These are phyloP conservation scores for Punctoribates punctum DNA, from an alignment of 2,888 invertebrate species.

Conservation along the genomic window DNA sequence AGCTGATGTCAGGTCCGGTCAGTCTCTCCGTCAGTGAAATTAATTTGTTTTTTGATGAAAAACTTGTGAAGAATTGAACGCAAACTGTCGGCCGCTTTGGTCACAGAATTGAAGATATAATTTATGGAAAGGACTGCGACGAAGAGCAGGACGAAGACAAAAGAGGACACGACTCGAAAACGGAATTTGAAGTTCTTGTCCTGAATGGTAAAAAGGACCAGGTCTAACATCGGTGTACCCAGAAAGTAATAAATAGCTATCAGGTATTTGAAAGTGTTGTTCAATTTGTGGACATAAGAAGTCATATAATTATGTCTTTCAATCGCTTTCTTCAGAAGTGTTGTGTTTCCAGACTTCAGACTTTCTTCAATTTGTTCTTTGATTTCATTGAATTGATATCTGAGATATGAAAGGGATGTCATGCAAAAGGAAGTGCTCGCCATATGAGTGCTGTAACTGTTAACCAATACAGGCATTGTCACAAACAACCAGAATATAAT, in stretches of 20 bases:
- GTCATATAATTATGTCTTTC: background rate
- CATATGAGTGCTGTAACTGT: no score
- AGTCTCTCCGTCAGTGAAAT: background rate
- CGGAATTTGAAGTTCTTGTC: background rate
- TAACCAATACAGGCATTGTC: no score
- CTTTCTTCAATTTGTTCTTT: conserved; percentile 3
- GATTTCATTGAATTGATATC: background rate
- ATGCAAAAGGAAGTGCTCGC: no score
- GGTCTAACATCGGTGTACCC: background rate
- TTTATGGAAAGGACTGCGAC: background rate
- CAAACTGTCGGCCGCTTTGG: background rate
- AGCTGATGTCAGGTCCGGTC: background rate
- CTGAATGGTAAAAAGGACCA: background rate
- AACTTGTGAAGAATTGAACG: background rate
- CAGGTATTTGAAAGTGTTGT: background rate
- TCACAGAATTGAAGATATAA: background rate
- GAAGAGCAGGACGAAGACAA: background rate
- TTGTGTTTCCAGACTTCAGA: background rate
- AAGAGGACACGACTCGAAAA: background rate
- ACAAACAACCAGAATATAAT: no score
- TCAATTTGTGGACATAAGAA: no score
- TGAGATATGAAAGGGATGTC: background rate
- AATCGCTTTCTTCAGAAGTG: background rate
- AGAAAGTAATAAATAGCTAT: background rate
- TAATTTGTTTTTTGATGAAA: background rate